Evolutionary conservation across 2,888 invertebrate genomes (phyloP).

Genomic region (Plebejus melissa): DNA sequence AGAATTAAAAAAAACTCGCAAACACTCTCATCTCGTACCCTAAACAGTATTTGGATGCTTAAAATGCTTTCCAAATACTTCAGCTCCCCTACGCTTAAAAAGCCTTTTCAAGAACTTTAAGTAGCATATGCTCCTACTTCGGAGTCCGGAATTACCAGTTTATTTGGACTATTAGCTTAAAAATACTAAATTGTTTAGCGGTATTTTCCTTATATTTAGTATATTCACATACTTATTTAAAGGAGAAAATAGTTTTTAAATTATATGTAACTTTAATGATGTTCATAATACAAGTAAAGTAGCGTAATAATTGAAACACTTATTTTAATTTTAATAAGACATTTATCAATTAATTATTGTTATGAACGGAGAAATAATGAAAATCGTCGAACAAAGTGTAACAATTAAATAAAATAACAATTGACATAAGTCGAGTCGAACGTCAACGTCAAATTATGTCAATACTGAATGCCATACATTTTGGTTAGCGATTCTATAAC

Average conservation of each 20-base stretch:
- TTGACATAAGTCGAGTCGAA: too few species aligned
- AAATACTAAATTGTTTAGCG: conserved; percentile 3
- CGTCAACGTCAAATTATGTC: too few species aligned
- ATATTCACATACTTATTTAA: background rate
- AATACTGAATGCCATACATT: too few species aligned
- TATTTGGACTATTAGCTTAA: conserved; percentile 12
- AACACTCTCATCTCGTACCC: background rate
- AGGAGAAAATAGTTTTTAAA: background rate
- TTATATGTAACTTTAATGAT: background rate
- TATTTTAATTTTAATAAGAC: conserved; percentile 6
- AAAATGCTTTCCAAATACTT: conserved; percentile 22
- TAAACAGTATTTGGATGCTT: conserved; percentile 4
- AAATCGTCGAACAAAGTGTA: too few species aligned
- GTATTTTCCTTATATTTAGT: background rate
- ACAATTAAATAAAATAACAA: too few species aligned
- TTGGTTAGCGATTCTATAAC: too few species aligned
- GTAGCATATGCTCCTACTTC: conserved; percentile 20
- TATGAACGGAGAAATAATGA: background rate
- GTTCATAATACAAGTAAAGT: background rate
- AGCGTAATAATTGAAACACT: background rate
- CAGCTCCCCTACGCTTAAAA: conserved; percentile 17
- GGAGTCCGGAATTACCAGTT: background rate
- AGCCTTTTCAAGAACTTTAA: conserved; percentile 25
- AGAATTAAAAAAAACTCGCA: background rate
- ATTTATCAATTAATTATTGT: background rate